Conservation (phyloP, 2,888 invertebrate species). For the Latheticus oryzae region DNA sequence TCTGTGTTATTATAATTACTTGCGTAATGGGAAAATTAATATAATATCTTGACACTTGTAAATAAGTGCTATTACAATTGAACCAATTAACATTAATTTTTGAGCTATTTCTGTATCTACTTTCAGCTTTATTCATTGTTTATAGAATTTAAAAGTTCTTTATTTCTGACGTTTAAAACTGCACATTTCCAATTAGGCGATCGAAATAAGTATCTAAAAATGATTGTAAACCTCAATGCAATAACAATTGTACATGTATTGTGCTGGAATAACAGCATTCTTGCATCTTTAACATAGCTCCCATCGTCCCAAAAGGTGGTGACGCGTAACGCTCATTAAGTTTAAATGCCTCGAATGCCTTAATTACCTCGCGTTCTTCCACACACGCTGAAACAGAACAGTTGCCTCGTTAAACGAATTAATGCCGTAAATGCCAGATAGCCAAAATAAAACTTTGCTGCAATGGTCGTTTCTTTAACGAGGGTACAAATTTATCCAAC, state of each 20-base stretch:
- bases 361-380: constrained; percentile 40
- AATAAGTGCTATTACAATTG: too few relatives aligned
- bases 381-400: constrained; percentile 40
- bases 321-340: constrained; percentile 50
- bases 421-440: constrained; percentile 42
- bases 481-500: constrained; percentile 8
- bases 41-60: too few relatives aligned
- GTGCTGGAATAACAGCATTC: constrained; percentile 26
- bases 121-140: too few relatives aligned
- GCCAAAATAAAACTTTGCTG: constrained; percentile 31
- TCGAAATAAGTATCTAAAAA: neutral
- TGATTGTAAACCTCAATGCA: constrained; percentile 22
- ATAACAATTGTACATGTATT: constrained; percentile 19
- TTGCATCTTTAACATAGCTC: constrained; percentile 38
- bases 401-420: constrained; percentile 44
- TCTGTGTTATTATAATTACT: too few relatives aligned
- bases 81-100: too few relatives aligned
- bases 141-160: too few relatives aligned
- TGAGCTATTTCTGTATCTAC: too few relatives aligned
- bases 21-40: too few relatives aligned
- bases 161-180: too few relatives aligned
- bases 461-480: too few relatives aligned
- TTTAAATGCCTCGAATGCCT: constrained; percentile 47
- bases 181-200: constrained; percentile 5
- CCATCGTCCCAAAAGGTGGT: constrained; percentile 46